These are phyloP conservation scores for Harmothoe impar DNA, from an alignment of 2,888 invertebrate genomes.

Conservation along the genomic window DNA sequence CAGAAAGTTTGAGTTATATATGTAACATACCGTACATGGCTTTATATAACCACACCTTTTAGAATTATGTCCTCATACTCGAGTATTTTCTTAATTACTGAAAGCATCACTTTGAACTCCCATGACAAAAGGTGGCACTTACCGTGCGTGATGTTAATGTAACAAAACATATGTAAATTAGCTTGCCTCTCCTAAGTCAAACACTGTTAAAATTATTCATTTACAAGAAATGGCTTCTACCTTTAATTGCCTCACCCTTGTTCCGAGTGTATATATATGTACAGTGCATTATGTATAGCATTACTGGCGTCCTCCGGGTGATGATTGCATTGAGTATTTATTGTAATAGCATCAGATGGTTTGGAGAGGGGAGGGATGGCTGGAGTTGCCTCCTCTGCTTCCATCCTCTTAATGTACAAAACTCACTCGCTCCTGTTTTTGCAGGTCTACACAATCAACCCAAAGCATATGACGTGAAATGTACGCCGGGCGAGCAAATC, in stretches of 20 bases:
- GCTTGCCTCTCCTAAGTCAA: background rate
- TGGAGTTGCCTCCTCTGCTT: background rate
- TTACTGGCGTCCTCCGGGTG: background rate
- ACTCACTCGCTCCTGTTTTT: background rate
- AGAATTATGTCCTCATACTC: too few relatives aligned
- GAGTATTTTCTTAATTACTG: background rate
- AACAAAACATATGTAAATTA: slow-evolving; percentile 10
- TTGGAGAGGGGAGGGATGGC: background rate
- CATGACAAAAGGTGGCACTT: background rate
- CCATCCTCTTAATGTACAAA: background rate
- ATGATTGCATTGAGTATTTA: background rate
- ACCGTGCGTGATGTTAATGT: background rate
- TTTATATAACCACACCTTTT: too few relatives aligned
- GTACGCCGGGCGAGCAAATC: background rate
- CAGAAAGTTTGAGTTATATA: too few relatives aligned
- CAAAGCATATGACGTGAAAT: background rate
- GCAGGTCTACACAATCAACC: background rate
- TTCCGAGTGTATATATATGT: slow-evolving; percentile 26
- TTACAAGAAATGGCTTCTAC: background rate
- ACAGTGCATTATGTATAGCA: background rate
- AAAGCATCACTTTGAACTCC: background rate
- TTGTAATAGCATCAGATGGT: background rate
- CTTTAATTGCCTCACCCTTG: slow-evolving; percentile 17
- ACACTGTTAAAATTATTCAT: background rate
- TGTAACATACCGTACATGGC: too few relatives aligned